Conservation (phyloP, 2,113 vertebrate genomes). For the Sclerurus mexicanus region DNA sequence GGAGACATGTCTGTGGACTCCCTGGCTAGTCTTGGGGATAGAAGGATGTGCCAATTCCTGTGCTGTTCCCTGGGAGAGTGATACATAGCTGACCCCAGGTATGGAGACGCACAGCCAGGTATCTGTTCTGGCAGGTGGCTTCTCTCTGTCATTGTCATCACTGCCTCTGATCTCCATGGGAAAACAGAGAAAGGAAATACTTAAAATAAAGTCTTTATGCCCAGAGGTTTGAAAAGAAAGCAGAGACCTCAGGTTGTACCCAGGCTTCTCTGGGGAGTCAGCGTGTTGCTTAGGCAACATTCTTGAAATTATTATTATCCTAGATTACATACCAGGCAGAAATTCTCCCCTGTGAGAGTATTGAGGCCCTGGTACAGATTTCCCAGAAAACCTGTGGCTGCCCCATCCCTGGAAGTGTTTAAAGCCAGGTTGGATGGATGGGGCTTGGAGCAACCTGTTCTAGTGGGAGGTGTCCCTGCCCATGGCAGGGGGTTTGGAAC, state of each 20-base stretch:
- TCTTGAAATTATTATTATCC: background rate
- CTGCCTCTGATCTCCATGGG: background rate
- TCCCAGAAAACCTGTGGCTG: background rate
- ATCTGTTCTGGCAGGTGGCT: background rate
- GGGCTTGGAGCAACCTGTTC: no score
- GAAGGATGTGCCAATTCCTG: background rate
- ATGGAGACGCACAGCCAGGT: background rate
- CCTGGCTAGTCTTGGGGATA: background rate
- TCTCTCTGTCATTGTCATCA: background rate
- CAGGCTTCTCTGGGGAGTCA: background rate
- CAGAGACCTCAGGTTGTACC: background rate
- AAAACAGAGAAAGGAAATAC: background rate
- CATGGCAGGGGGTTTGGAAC: background rate
- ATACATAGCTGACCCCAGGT: background rate
- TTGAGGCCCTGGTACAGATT: background rate
- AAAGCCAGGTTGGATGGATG: fast-evolving
- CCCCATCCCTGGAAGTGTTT: background rate
- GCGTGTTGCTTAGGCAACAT: background rate
- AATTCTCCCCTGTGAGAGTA: background rate
- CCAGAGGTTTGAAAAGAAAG: background rate
- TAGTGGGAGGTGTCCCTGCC: background rate
- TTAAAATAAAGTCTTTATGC: background rate
- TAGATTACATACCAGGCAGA: background rate
- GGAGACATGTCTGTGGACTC: background rate
- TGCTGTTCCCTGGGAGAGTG: background rate